Evolutionary conservation across 1,140 invertebrate species (phyloP).

Genomic region (Coelopa frigida): DNA sequence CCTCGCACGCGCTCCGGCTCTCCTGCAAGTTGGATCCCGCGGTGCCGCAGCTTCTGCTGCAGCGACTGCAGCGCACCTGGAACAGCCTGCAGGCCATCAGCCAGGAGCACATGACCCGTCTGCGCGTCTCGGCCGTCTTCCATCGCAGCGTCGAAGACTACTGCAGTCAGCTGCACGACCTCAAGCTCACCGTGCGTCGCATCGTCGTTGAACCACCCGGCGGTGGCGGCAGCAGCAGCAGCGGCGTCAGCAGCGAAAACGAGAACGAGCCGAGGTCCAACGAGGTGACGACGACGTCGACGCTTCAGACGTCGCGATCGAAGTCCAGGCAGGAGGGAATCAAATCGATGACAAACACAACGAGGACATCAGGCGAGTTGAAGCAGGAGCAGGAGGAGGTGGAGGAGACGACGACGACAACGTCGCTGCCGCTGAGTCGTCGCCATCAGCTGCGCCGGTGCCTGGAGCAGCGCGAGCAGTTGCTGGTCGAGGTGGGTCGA

Average conservation of each 20-base stretch:
- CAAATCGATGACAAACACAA: not conserved
- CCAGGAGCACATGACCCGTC: constrained; percentile 68
- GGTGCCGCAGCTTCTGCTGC: constrained; percentile 36
- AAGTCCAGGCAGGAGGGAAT: not conserved
- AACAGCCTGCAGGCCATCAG: constrained; percentile 60
- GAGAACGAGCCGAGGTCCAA: not conserved
- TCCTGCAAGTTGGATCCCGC: constrained; percentile 56
- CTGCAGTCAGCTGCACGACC: constrained; percentile 51
- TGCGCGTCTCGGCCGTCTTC: constrained; percentile 69
- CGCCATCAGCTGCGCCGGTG: constrained; percentile 47
- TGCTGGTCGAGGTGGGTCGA: constrained; percentile 65
- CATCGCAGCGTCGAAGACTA: constrained; percentile 67
- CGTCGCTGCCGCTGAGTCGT: constrained; percentile 13
- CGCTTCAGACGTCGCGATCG: not conserved
- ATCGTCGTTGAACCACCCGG: constrained; percentile 31
- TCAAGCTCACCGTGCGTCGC: constrained; percentile 50
- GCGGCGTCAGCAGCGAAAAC: constrained; percentile 34
- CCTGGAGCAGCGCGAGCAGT: constrained; percentile 56
- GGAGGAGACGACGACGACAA: constrained; percentile 16
- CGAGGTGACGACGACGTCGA: not conserved
- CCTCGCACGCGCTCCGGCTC: constrained; percentile 63
- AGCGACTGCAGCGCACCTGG: constrained; percentile 60
- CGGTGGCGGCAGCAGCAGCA: constrained; percentile 30
- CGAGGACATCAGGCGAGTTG: no score
- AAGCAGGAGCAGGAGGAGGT: not conserved